Conservation (phyloP, 2,888 invertebrate genomes). For the Drosophila bunnanda region DNA sequence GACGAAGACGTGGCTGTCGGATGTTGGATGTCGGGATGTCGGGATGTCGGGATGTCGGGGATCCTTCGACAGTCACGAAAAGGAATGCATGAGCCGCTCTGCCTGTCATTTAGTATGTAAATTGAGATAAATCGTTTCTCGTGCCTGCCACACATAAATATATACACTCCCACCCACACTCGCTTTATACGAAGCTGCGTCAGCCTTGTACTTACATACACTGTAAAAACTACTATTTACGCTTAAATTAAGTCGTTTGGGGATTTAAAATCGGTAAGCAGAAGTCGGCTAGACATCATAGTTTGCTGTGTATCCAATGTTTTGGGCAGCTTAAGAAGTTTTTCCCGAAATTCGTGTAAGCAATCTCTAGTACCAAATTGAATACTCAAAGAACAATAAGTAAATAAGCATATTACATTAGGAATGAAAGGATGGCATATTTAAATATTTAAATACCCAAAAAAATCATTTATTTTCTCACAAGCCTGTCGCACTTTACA, state of each 20-base stretch:
- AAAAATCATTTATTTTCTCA: background rate
- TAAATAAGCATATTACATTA: background rate
- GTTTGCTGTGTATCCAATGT: background rate
- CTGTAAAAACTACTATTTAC: slow-evolving; percentile 4
- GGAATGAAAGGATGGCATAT: background rate
- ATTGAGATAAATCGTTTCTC: slow-evolving; percentile 79
- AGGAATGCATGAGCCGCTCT: slow-evolving; percentile 70
- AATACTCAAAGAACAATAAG: too few species aligned
- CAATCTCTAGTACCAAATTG: background rate
- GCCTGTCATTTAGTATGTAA: slow-evolving; percentile 80
- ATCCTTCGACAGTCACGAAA: slow-evolving; percentile 43
- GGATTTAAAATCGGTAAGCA: background rate
- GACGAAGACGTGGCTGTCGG: slow-evolving; percentile 42
- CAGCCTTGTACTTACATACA: slow-evolving; percentile 37
- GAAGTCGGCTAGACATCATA: background rate
- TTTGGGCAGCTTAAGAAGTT: background rate
- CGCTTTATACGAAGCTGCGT: slow-evolving; percentile 21
- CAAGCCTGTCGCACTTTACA: background rate
- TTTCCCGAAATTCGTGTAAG: background rate
- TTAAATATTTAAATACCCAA: background rate
- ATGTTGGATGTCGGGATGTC: slow-evolving; percentile 23
- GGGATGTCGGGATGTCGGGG: slow-evolving; percentile 29
- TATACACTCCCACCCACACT: slow-evolving; percentile 35
- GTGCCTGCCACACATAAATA: slow-evolving; percentile 60
- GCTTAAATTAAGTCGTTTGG: background rate